phyloP scores from a whole-genome alignment of 2,888 invertebrate genomes.

The Drosophila putrida region DNA sequence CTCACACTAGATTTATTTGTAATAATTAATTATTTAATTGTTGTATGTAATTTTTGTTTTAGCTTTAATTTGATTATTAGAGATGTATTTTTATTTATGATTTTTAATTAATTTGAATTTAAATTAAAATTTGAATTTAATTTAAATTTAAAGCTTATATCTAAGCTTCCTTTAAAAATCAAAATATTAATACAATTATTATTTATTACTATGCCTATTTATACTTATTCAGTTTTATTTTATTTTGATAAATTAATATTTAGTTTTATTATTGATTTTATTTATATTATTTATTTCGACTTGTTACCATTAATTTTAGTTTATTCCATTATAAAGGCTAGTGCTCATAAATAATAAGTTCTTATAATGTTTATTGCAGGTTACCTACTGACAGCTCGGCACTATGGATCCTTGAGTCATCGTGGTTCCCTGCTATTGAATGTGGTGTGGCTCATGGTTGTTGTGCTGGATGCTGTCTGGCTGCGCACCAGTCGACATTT shows the following conservation, averaged over 20 bases:
- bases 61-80: no score
- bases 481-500: slow-evolving; percentile 88
- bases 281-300: background rate
- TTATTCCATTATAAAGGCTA: background rate
- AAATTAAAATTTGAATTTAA: no score
- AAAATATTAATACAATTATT: no score
- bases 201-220: no score
- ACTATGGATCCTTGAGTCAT: slow-evolving; percentile 88
- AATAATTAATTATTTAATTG: background rate
- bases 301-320: no score
- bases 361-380: slow-evolving; percentile 67
- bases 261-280: background rate
- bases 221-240: no score
- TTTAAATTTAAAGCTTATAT: no score
- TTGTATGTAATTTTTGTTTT: background rate
- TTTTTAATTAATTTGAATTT: no score
- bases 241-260: no score
- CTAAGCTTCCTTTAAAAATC: no score
- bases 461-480: slow-evolving; percentile 89
- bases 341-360: background rate
- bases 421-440: slow-evolving; percentile 91
- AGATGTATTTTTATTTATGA: no score
- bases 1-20: no score
- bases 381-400: slow-evolving; percentile 88
- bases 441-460: slow-evolving; percentile 89